Evolutionary conservation across 2,113 vertebrate genomes (phyloP), one percentile per base, ranked within the genome.

Genomic region (Nycticorax nycticorax): DNA sequence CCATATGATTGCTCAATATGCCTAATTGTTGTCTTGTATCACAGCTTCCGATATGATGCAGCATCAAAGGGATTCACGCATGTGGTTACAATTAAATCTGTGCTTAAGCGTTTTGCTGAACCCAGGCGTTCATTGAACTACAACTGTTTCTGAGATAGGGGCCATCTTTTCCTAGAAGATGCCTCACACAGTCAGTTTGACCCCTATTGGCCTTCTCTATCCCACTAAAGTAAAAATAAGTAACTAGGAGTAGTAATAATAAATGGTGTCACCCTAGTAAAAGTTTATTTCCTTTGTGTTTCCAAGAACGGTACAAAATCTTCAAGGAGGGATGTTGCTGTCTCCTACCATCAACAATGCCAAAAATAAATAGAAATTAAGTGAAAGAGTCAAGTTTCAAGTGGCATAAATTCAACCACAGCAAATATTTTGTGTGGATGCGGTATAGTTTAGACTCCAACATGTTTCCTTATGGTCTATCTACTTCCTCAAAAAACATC

Each of bases 41-140:
- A 78, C 93, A 68, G 85, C 85, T 94, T 96, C 89, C 3, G 5
- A 96, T 21, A 26, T 0, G 53, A 83, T 47, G 55, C 57, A 57
- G 82, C 78, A 95, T 89, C 93, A 94, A 94, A 97, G 85, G 78
- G 78, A 28, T 35, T 50, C 23, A 0, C 21, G 47, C 90, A 95
- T 33, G 78, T 97, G 96, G 82, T 94, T 88, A 53, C 67, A 93
- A 96, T 97, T 95, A 96, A 93, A 88, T 55, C 77, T 39, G 12
- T 33, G 69, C 87, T 79, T 53, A 69, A 88, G 67, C 84, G 91
- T 88, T 74, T 43, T 33, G 67, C 85, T 88, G 96, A 90, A 59
- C 23, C 73, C 80, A 52, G 60, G 77, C 68, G 1, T 30, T 56
- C 76, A 56, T 1, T 78, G 87, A 87, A 23, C 63, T 55, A 55